A percentile compares a stretch with the other conserved stretches of the same genome.
phyloP scores from a whole-genome alignment of 1,140 invertebrate genomes.

The Drosophila sproati region DNA sequence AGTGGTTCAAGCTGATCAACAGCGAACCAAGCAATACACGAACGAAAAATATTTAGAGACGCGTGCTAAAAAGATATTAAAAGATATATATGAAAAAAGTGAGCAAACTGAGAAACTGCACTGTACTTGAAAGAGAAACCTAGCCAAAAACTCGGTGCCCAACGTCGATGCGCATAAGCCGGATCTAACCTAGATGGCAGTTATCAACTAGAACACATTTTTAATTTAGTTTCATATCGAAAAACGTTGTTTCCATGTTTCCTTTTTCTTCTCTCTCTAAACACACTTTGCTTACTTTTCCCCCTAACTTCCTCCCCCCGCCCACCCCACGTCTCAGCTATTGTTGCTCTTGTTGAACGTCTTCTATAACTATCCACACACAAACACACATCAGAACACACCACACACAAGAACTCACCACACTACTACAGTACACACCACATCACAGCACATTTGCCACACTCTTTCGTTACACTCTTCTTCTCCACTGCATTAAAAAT shows the following conservation, averaged over 20 bases:
- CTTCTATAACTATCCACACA: conserved; percentile 36
- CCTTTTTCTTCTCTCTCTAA: conserved; percentile 39
- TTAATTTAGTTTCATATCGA: conserved; percentile 78
- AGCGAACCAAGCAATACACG: neutral
- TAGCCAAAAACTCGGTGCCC: neutral
- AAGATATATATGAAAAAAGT: neutral
- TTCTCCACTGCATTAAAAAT: conserved; percentile 71
- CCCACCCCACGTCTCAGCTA: conserved; percentile 12
- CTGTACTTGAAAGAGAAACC: neutral
- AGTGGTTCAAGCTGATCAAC: conserved; percentile 27
- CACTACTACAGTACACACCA: conserved; percentile 12
- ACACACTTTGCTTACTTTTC: conserved; percentile 42
- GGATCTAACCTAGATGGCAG: conserved; percentile 19
- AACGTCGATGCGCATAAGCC: conserved; percentile 22
- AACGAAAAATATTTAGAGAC: neutral
- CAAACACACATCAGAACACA: neutral
- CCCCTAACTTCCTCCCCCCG: conserved; percentile 11
- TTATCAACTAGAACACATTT: conserved; percentile 33
- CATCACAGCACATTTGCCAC: conserved; percentile 23
- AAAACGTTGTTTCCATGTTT: conserved; percentile 64
- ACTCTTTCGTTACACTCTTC: conserved; percentile 63
- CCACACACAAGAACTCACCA: conserved; percentile 4
- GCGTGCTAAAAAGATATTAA: conserved; percentile 3
- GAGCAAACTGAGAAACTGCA: conserved; percentile 1
- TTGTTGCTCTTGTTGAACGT: conserved; percentile 37